Evolutionary conservation across 2,797 vertebrate species (phyloP), one percentile per base, ranked within the genome.

Genomic region (Xiphophorus birchmanni): DNA sequence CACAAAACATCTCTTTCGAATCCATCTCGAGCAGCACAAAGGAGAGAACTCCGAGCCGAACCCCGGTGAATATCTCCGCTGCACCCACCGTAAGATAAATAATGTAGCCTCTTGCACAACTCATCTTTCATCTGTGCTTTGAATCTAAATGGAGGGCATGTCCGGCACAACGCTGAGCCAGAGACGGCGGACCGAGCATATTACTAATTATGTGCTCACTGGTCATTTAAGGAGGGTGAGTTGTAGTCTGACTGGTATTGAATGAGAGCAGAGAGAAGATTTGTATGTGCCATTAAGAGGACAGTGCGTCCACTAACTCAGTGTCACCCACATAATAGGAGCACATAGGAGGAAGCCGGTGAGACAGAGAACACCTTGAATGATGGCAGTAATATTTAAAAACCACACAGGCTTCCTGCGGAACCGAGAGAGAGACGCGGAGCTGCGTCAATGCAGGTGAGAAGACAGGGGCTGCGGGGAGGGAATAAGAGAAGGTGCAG

Each of bases 21-120:
- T 91, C 84, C 85, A 91, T 91, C 91, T 87, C 71, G 69, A 90
- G 82, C 75, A 84, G 84, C 89, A 92, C 85, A 90, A 92, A 90
- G 84, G 84, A 52, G 80, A 74, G 86, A 88, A 13, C 86, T 79
- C 88, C 4, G n/a, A 8, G 78, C 37, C 78, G 84, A 81, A 92
- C 93, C 87, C 84, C 84, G 85, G 84, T 81, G 79, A 74, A 86
- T 74, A 83, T 89, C 81, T 85, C 87, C 88, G 82, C 90, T 80
- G 65, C 73, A 80, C 80, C 88, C 86, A 12, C 54, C 21, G 85
- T n/a, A 89, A 90, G 84, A 93, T 88, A 91, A 93, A 93, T 90
- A 90, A 90, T 86, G 87, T 74, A 86, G 81, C 86, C 76, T 77
- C 85, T 86, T 83, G 78, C 83, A 90, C 83, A 89, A 86, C 81